Base-by-base conservation (phyloP, 2,113 vertebrate genomes). In the Neolamprologus tretocephalus region DNA sequence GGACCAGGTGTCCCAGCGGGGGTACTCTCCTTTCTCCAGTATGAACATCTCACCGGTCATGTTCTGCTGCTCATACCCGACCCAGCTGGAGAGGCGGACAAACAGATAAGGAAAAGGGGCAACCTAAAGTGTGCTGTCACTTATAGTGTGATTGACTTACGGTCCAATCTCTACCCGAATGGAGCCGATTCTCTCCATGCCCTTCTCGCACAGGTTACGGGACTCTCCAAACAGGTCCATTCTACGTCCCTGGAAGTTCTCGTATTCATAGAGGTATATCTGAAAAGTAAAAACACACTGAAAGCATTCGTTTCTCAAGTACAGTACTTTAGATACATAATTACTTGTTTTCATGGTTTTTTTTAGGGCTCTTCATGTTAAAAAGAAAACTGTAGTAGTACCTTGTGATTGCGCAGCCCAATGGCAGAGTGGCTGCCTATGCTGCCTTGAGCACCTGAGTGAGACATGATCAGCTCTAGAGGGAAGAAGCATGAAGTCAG, bases 1-100 rank as follows among this genome's bases (percentile, higher is more conserved):
- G 92, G 96, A 96, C 97, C 97, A 97, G 89, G 96, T 97, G 89
- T 97, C 96, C 97, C 97, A 97, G 81, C 97, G 96, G 28, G 97
- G 97, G 79, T 97, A 97, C 90, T 97, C 97, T 80, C 97, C 97
- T 87, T 95, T 97, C 95, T 97, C 97, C 94, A 97, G 88, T 57
- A 97, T 95, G 95, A 97, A 97, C 97, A 97, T 97, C 93, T 97
- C 97, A 40, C 97, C 97, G 2, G 40, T 91, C 95, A 97, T 88
- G 93, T 97, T 95, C 86, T 97, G 96, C 91, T 97, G 96, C 90
- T 97, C 97, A 49, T 95, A 97, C 57, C 96, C 96, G 55, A 97
- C 95, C 97, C 97, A 97, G 12, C 97, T 97, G 91, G 3, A 80
- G 3, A 23, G 6, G 66, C 6, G 28, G 9, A 73, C 3, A 66